A percentile compares a stretch with the other conserved stretches of the same genome.
Conservation (phyloP, 30 jellyfish, hydroid and myxozoan species). For the Nemopilema nomurai region DNA sequence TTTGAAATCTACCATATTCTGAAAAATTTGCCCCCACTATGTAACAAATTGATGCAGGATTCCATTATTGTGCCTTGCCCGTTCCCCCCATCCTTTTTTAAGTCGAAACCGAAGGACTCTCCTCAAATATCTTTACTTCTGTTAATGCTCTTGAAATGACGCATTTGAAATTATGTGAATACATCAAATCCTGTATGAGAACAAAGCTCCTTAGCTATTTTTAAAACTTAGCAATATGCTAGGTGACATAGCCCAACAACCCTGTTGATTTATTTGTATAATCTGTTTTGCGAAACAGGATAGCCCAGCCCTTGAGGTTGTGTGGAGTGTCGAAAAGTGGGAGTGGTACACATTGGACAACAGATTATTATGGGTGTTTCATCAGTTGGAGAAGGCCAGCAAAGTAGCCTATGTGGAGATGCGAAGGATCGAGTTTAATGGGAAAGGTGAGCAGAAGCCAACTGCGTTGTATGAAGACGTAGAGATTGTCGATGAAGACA, state of each 20-base stretch:
- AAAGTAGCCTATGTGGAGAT: conserved; percentile 43
- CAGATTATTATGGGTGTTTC: conserved; percentile 65
- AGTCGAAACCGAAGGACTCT: too few species aligned
- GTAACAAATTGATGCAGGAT: too few species aligned
- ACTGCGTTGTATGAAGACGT: background rate
- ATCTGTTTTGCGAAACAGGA: conserved; percentile 8
- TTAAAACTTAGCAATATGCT: too few species aligned
- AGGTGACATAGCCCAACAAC: background rate
- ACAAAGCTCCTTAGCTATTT: too few species aligned
- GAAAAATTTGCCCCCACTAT: too few species aligned
- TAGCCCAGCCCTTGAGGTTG: conserved; percentile 56
- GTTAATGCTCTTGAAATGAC: too few species aligned
- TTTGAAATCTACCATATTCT: too few species aligned
- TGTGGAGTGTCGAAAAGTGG: conserved; percentile 69
- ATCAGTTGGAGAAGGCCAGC: conserved; percentile 60
- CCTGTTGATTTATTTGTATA: background rate
- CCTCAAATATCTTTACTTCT: too few species aligned
- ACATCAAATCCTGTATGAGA: too few species aligned
- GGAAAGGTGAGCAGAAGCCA: conserved; percentile 15
- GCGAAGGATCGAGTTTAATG: conserved; percentile 47
- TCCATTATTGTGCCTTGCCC: too few species aligned
- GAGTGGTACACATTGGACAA: conserved; percentile 66
- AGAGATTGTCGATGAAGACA: conserved; percentile 29
- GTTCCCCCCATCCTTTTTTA: too few species aligned
- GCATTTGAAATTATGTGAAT: too few species aligned